These are phyloP conservation scores for Lamellibrachia luymesi DNA, from an alignment of 1,140 invertebrate genomes.

Conservation along the genomic window DNA sequence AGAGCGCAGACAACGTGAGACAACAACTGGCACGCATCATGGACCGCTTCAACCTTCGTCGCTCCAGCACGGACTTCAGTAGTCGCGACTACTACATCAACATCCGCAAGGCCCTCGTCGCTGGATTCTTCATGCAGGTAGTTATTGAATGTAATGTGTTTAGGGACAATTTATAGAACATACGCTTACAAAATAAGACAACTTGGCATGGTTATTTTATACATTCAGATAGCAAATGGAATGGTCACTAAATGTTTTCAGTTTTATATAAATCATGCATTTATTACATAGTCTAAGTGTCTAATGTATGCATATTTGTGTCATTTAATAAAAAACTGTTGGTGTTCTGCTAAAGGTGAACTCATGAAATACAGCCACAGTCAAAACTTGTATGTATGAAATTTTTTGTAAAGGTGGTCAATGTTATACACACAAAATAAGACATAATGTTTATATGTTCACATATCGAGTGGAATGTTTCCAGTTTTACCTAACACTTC, in stretches of 20 bases:
- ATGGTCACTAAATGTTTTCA: not conserved
- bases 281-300: too few relatives aligned
- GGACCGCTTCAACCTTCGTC: slow-evolving; percentile 89
- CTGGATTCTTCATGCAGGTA: slow-evolving; percentile 99
- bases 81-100: slow-evolving; percentile 99
- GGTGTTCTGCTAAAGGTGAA: too few relatives aligned
- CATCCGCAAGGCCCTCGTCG: slow-evolving; percentile 94
- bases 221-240: not conserved
- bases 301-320: too few relatives aligned
- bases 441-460: not conserved
- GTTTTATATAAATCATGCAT: not conserved
- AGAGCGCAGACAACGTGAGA: slow-evolving; percentile 85
- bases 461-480: not conserved
- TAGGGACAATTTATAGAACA: too few relatives aligned
- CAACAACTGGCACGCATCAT: slow-evolving; percentile 81
- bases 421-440: too few relatives aligned
- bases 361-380: too few relatives aligned
- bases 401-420: too few relatives aligned
- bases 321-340: too few relatives aligned
- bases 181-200: too few relatives aligned
- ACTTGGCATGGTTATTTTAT: not conserved
- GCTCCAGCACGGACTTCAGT: slow-evolving; percentile 93
- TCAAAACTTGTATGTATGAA: too few relatives aligned
- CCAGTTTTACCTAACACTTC: not conserved
- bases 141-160: slow-evolving; percentile 24